A percentile compares a stretch with the other conserved stretches of the same genome.
Conservation (phyloP, 1,140 invertebrate genomes). For the Probaryconus sp. region DNA sequence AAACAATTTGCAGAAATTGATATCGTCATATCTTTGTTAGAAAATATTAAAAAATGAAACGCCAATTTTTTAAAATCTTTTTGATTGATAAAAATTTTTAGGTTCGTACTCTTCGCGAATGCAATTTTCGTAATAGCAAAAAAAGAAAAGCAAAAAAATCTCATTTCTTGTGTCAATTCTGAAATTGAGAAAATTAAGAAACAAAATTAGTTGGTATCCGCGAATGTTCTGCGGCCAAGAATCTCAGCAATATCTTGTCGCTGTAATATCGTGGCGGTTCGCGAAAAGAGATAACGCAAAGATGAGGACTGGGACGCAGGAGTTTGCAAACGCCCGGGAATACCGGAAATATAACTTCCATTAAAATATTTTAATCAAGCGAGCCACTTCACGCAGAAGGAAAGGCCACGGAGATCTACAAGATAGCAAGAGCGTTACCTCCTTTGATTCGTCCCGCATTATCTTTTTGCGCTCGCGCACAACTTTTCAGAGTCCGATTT, state of each 20-base stretch:
- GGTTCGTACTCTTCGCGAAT: too few relatives aligned
- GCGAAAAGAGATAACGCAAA: not conserved
- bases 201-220: not conserved
- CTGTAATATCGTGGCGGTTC: not conserved
- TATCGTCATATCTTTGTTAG: too few relatives aligned
- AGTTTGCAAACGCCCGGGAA: not conserved
- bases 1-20: too few relatives aligned
- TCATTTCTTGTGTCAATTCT: too few relatives aligned
- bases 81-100: too few relatives aligned
- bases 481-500: not conserved
- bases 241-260: not conserved
- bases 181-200: conserved; percentile 1
- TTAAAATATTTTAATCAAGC: conserved; percentile 24
- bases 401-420: not conserved
- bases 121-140: too few relatives aligned
- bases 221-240: not conserved
- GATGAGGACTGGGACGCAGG: not conserved
- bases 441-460: not conserved
- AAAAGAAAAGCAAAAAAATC: too few relatives aligned
- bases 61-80: too few relatives aligned
- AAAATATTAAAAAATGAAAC: too few relatives aligned
- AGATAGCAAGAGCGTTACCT: conserved; percentile 6
- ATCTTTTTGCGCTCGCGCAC: not conserved
- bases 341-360: conserved; percentile 23
- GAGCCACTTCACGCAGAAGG: conserved; percentile 8